Percentiles rank a stretch among this genome's conserved stretches.
These are phyloP conservation scores for Spongilla lacustris DNA, from an alignment of 37 sponge, comb jelly and placozoan species.

Conservation along the genomic window DNA sequence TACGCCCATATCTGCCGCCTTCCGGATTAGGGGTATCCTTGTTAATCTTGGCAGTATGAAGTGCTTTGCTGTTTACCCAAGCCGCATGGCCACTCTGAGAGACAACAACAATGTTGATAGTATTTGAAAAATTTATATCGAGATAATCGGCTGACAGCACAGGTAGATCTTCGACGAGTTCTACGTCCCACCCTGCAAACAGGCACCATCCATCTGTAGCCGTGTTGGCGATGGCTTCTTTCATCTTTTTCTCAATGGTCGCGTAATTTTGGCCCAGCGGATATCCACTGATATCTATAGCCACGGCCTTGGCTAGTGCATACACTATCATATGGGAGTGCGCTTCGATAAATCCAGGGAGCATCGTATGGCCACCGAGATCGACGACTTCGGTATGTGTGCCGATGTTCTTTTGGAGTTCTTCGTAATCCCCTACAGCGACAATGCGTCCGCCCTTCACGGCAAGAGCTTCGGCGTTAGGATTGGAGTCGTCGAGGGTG, in stretches of 20 bases:
- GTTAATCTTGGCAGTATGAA: constrained; percentile 27
- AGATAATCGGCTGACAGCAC: constrained; percentile 27
- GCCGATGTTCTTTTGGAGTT: background rate
- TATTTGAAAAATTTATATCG: constrained; percentile 19
- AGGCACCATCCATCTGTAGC: constrained; percentile 31
- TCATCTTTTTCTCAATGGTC: background rate
- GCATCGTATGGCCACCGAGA: constrained; percentile 36
- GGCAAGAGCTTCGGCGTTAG: constrained; percentile 44
- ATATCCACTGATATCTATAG: constrained; percentile 12
- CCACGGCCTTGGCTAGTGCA: background rate
- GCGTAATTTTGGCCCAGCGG: background rate
- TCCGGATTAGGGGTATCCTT: background rate
- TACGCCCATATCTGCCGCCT: constrained; percentile 24
- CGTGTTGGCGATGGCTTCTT: background rate
- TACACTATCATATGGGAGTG: constrained; percentile 33
- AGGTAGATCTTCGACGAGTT: constrained; percentile 34
- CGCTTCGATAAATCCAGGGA: constrained; percentile 71
- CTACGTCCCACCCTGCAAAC: constrained; percentile 58
- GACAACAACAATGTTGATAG: constrained; percentile 36
- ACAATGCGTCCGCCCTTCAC: constrained; percentile 22
- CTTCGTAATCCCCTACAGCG: constrained; percentile 15
- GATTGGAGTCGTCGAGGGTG: constrained; percentile 43
- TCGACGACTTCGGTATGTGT: constrained; percentile 27
- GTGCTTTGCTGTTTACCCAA: constrained; percentile 48
- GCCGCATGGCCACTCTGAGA: constrained; percentile 30